These are phyloP conservation scores for Heterochromis multidens DNA, from an alignment of 2,113 vertebrate species.

Conservation along the genomic window DNA sequence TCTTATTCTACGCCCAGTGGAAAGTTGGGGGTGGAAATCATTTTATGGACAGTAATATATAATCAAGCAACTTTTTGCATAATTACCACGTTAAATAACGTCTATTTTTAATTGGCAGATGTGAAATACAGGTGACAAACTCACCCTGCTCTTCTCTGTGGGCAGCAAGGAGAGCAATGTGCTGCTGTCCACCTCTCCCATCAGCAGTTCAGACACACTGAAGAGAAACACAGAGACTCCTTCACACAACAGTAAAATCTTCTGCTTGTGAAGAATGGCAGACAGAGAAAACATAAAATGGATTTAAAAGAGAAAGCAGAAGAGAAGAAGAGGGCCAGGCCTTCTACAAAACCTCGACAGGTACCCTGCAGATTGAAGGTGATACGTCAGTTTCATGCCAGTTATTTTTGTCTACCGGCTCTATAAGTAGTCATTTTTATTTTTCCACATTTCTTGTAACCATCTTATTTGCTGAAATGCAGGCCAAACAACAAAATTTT, in stretches of 20 bases:
- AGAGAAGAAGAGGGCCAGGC: background rate
- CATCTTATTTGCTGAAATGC: background rate
- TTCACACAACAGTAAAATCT: background rate
- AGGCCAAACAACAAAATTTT: background rate
- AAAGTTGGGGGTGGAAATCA: background rate
- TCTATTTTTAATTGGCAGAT: background rate
- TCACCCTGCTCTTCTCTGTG: conserved; percentile 89
- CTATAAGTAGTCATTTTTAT: background rate
- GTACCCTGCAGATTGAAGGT: background rate
- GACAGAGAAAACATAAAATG: background rate
- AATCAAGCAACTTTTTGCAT: background rate
- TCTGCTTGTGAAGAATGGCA: background rate
- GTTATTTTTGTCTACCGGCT: background rate
- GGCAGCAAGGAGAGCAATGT: conserved; percentile 89
- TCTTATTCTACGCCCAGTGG: background rate
- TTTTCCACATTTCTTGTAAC: background rate
- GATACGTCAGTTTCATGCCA: background rate
- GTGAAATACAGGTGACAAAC: conserved; percentile 10
- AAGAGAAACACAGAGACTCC: background rate
- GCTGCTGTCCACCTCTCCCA: conserved; percentile 96
- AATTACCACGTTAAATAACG: background rate
- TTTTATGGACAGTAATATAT: background rate
- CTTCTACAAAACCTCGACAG: background rate
- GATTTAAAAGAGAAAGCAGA: background rate
- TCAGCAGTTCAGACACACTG: conserved; percentile 93